These are phyloP conservation scores for Orthosia gothica DNA, from an alignment of 2,888 invertebrate genomes.

Conservation along the genomic window DNA sequence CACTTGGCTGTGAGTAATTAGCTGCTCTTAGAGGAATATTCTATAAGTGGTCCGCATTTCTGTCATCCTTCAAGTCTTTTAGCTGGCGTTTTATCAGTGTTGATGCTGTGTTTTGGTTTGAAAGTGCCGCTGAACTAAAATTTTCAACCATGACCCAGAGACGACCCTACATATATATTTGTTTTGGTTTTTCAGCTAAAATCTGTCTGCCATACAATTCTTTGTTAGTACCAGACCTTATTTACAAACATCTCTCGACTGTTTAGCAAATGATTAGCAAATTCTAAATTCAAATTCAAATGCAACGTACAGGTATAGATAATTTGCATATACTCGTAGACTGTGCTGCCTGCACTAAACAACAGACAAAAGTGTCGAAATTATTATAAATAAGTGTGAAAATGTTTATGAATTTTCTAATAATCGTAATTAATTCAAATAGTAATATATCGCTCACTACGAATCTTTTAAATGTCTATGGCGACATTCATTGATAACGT, in stretches of 20 bases:
- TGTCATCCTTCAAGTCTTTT: slow-evolving; percentile 15
- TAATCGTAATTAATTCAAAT: neutral
- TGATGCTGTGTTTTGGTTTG: neutral
- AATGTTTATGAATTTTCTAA: neutral
- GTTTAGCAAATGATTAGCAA: too few relatives aligned
- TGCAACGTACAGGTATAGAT: too few relatives aligned
- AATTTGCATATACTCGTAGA: too few relatives aligned
- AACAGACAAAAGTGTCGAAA: too few relatives aligned
- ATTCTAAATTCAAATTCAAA: too few relatives aligned
- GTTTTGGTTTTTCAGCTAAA: neutral
- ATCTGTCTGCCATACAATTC: neutral
- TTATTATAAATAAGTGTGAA: too few relatives aligned
- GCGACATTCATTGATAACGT: slow-evolving; percentile 19
- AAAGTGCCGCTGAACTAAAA: neutral
- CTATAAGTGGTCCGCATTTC: slow-evolving; percentile 16
- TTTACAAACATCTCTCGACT: too few relatives aligned
- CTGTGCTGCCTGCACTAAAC: too few relatives aligned
- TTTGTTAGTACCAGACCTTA: too few relatives aligned
- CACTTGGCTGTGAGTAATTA: slow-evolving; percentile 35
- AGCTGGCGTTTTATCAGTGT: neutral
- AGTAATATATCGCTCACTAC: neutral
- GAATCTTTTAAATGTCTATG: slow-evolving; percentile 3
- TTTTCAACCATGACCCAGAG: neutral
- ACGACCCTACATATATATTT: neutral
- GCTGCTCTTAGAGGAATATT: slow-evolving; percentile 13